Base-by-base conservation (phyloP, 2,888 invertebrate species). In the Ectobius pallidus region DNA sequence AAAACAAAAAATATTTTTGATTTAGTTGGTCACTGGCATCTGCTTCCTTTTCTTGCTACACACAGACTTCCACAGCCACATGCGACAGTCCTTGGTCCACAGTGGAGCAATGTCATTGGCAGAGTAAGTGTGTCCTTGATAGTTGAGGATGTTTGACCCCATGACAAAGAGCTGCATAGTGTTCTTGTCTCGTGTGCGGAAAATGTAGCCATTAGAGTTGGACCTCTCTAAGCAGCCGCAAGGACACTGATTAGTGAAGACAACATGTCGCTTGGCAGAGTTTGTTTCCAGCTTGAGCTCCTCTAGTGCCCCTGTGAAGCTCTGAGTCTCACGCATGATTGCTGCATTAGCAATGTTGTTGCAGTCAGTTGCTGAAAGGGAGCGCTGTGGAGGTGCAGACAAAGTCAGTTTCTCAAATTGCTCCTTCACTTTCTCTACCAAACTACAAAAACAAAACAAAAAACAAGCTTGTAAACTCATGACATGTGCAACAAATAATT, bases 51-150 rank as follows among this genome's bases (percentile, higher is more conserved):
- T 44, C 78, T 79, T 70, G 25, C 69, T 46, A 14, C 27, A 14
- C 7, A 65, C 49, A 2, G 72, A 22, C 11, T 87, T 87, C 87
- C 87, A 91, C 70, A 91, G 81, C 85, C 90, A 91, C 84, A 86
- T 90, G 78, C 91, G 84, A 76, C 90, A 90, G 78, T 91, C 91
- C 80, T 91, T 91, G 79, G 90, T 91, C 90, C 90, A 91, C 74
- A 86, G 85, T 78, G 85, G 85, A 0, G 90, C 89, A 73, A 91
- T 89, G 79, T 90, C 87, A 67, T 82, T 85, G 0, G 87, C 82
- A 22, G 63, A 49, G 70, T 76, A 65, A 1, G 16, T 46, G 1
- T 25, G 39, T 1, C 77, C 76, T 32, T 72, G 72, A 73, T 80
- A 81, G 73, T 79, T 80, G 7, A 82, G 75, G 30, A 81, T 80